phyloP scores from a whole-genome alignment of 2,113 vertebrate species.

The Ctenodactylus gundi region DNA sequence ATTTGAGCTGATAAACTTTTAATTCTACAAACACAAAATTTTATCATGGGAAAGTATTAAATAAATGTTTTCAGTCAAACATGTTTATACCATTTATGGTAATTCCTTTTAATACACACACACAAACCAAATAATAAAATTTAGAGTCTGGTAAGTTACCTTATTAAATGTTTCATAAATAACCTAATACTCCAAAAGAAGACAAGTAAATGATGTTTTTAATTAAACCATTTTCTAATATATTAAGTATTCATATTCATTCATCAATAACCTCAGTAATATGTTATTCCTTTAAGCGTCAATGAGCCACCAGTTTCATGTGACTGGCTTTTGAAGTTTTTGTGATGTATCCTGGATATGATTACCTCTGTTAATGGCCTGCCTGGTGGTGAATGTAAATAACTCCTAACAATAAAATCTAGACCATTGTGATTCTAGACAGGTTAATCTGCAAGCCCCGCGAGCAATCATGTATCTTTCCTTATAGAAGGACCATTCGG shows the following conservation, averaged over 20 bases:
- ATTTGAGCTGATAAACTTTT: neutral
- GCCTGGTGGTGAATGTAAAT: conserved; percentile 59
- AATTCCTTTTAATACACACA: neutral
- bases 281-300: conserved; percentile 36
- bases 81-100: neutral
- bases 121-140: neutral
- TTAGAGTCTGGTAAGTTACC: neutral
- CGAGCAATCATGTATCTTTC: neutral
- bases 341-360: conserved; percentile 20
- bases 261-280: conserved; percentile 3
- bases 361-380: conserved; percentile 55
- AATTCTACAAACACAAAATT: neutral
- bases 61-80: neutral
- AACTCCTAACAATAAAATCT: neutral
- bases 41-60: neutral
- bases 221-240: conserved; percentile 43
- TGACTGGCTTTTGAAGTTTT: conserved; percentile 44
- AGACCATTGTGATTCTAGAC: conserved; percentile 22
- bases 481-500: neutral
- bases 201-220: neutral
- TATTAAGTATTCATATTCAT: conserved; percentile 12
- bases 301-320: neutral
- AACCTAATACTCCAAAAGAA: conserved; percentile 30
- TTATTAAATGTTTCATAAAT: conserved; percentile 2
- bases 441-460: conserved; percentile 3